These are phyloP conservation scores for Lucilia cuprina DNA, from an alignment of 1,140 invertebrate genomes.

Conservation along the genomic window DNA sequence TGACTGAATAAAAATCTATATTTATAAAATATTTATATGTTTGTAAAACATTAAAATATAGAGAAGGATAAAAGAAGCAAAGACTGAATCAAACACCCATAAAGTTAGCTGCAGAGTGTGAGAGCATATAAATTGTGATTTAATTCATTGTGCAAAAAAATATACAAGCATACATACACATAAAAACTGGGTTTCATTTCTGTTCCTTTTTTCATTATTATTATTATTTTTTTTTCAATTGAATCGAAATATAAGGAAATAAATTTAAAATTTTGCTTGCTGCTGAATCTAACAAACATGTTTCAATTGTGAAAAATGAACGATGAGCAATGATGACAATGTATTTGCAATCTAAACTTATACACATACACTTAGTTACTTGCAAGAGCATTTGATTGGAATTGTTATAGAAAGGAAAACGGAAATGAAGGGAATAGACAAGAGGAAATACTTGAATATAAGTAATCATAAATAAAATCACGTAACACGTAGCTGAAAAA, in stretches of 20 bases:
- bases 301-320: background rate
- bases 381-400: background rate
- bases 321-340: conserved; percentile 2
- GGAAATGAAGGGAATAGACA: background rate
- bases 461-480: background rate
- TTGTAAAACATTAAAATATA: background rate
- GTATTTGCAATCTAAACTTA: background rate
- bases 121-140: background rate
- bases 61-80: background rate
- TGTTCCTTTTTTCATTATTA: background rate
- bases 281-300: too few relatives aligned
- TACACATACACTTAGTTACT: background rate
- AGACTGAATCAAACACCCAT: background rate
- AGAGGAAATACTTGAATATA: conserved; percentile 3
- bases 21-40: background rate
- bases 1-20: background rate
- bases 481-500: too few relatives aligned
- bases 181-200: background rate
- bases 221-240: background rate
- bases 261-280: background rate
- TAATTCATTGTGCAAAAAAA: background rate
- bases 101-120: background rate
- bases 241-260: background rate
- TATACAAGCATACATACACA: background rate
- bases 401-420: background rate